Conservation (phyloP, 2,888 invertebrate species). For the Tetragonula carbonaria region DNA sequence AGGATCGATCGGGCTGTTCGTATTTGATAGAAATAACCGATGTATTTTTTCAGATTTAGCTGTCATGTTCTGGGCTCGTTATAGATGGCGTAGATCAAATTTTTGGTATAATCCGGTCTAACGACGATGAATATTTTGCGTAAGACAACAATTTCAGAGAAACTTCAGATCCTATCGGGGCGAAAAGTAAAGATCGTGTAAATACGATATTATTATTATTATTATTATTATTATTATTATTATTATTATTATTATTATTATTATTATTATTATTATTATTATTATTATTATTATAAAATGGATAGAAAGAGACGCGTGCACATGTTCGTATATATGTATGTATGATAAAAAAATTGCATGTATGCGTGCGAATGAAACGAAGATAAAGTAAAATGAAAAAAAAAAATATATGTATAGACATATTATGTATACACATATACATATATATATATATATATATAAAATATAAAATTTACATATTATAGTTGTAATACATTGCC, state of each 20-base stretch:
- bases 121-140: slow-evolving; percentile 37
- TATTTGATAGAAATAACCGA: slow-evolving; percentile 11
- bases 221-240: slow-evolving; percentile 26
- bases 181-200: slow-evolving; percentile 55
- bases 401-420: slow-evolving; percentile 28
- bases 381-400: slow-evolving; percentile 16
- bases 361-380: background rate
- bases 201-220: slow-evolving; percentile 51
- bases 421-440: slow-evolving; percentile 34
- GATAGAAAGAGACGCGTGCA: background rate
- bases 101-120: slow-evolving; percentile 44
- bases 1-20: background rate
- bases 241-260: slow-evolving; percentile 17
- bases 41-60: slow-evolving; percentile 63
- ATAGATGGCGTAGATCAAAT: slow-evolving; percentile 7
- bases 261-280: slow-evolving; percentile 32
- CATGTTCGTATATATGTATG: background rate
- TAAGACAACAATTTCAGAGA: slow-evolving; percentile 4
- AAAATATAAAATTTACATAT: slow-evolving; percentile 53
- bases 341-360: background rate
- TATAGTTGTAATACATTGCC: slow-evolving; percentile 42
- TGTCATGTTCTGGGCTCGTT: slow-evolving; percentile 11
- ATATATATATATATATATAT: slow-evolving; percentile 41
- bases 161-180: background rate
- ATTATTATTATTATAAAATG: slow-evolving; percentile 18